Percentiles rank a stretch among this genome's conserved stretches.
phyloP scores from a whole-genome alignment of 1,140 invertebrate genomes.

The Leptestheria dahalacensis region DNA sequence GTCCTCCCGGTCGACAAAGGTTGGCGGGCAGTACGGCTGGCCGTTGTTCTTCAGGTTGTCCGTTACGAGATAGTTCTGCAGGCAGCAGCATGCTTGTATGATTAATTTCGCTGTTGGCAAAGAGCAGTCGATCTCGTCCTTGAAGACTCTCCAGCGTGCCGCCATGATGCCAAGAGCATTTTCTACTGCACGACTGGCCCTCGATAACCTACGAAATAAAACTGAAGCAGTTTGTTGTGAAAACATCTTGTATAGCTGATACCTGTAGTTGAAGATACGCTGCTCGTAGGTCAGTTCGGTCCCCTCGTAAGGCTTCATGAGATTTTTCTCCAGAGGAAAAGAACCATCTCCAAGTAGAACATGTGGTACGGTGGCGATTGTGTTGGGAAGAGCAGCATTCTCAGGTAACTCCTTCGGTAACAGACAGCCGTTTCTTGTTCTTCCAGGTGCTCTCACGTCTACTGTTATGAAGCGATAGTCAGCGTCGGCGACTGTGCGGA shows the following conservation, averaged over 20 bases:
- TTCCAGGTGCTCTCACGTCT: conserved; percentile 31
- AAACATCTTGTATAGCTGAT: not conserved
- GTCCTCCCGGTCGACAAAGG: conserved; percentile 1
- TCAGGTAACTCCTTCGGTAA: conserved; percentile 6
- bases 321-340: conserved; percentile 29
- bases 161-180: conserved; percentile 1
- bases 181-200: not conserved
- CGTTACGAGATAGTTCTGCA: not conserved
- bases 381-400: conserved; percentile 19
- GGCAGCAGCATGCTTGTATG: not conserved
- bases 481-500: conserved; percentile 33
- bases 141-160: not conserved
- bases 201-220: conserved; percentile 21
- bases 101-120: not conserved
- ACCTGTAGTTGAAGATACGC: conserved; percentile 32
- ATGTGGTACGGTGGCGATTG: conserved; percentile 22
- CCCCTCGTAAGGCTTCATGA: conserved; percentile 29
- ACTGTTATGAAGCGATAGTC: conserved; percentile 31
- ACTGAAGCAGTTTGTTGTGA: not conserved
- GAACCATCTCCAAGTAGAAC: conserved; percentile 33
- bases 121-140: not conserved
- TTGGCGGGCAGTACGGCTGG: not conserved
- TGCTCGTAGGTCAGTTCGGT: conserved; percentile 22
- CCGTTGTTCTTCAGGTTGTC: not conserved
- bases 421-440: conserved; percentile 23